These are phyloP conservation scores for Austrolebias charrua DNA, from an alignment of 2,797 vertebrate species.

Conservation along the genomic window DNA sequence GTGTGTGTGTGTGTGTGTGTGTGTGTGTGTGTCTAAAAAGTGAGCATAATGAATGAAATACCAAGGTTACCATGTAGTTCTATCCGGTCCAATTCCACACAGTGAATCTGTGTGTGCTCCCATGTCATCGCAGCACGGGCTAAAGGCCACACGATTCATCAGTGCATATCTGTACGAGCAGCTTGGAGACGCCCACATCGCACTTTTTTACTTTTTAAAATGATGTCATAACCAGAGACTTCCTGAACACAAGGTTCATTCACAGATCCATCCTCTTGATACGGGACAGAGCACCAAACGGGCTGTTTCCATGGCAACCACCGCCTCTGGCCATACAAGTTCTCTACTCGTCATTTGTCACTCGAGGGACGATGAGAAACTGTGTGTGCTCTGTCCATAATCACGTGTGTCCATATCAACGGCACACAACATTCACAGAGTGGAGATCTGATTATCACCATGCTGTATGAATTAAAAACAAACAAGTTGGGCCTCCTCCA, in stretches of 20 bases:
- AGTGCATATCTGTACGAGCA: constrained; percentile 58
- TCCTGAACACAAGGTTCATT: constrained; percentile 82
- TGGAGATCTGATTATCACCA: constrained; percentile 19
- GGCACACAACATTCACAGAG: constrained; percentile 10
- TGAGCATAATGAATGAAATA: constrained; percentile 50
- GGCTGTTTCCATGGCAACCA: constrained; percentile 61
- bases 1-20: too few relatives aligned
- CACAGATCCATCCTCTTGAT: constrained; percentile 59
- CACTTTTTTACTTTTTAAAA: constrained; percentile 53
- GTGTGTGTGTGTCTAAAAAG: constrained; percentile 11
- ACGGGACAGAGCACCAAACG: constrained; percentile 69
- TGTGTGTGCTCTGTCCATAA: constrained; percentile 15
- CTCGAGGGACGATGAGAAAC: constrained; percentile 40
- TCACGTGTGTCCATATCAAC: constrained; percentile 30
- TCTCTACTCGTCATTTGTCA: constrained; percentile 55
- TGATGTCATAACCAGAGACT: constrained; percentile 79
- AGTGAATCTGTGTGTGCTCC: constrained; percentile 44
- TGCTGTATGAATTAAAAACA: constrained; percentile 26
- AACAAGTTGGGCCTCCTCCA: constrained; percentile 34
- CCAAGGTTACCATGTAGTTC: constrained; percentile 50
- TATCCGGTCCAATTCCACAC: constrained; percentile 53
- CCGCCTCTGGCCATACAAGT: constrained; percentile 48
- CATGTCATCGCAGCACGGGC: constrained; percentile 62
- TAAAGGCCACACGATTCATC: constrained; percentile 76
- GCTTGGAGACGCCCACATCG: constrained; percentile 56